Evolutionary conservation across 2,888 invertebrate species (phyloP).

Genomic region (Ennomos fuscantarius): DNA sequence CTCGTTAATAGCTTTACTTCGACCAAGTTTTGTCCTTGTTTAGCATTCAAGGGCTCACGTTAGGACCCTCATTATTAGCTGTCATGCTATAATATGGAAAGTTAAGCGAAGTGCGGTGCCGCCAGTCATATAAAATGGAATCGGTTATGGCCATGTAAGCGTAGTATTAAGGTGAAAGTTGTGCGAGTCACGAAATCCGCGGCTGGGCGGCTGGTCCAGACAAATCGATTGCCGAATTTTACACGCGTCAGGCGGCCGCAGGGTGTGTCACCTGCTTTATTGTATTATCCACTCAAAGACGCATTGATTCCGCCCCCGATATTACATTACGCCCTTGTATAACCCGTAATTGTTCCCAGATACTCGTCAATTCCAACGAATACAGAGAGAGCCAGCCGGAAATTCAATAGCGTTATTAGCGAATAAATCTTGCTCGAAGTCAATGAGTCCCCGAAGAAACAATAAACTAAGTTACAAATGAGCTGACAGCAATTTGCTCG

Average conservation of each 20-base stretch:
- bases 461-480: constrained; percentile 54
- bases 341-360: constrained; percentile 50
- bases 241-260: constrained; percentile 61
- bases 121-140: constrained; percentile 59
- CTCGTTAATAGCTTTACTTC: constrained; percentile 53
- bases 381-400: constrained; percentile 39
- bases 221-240: constrained; percentile 74
- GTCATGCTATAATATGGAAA: constrained; percentile 58
- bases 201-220: constrained; percentile 62
- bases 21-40: constrained; percentile 52
- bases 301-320: constrained; percentile 50
- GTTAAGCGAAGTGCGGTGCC: constrained; percentile 54
- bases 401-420: constrained; percentile 48
- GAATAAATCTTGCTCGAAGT: constrained; percentile 38
- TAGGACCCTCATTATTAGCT: constrained; percentile 59
- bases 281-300: constrained; percentile 50
- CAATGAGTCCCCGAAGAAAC: constrained; percentile 46
- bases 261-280: constrained; percentile 62
- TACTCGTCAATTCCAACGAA: constrained; percentile 46
- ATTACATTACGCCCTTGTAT: constrained; percentile 46
- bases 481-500: constrained; percentile 49
- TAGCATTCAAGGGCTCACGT: constrained; percentile 56
- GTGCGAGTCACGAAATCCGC: constrained; percentile 66
- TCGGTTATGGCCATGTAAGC: constrained; percentile 68
- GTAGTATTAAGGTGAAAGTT: constrained; percentile 68